Base-by-base conservation (phyloP, 1,140 invertebrate species). In the Procambarus clarkii region DNA sequence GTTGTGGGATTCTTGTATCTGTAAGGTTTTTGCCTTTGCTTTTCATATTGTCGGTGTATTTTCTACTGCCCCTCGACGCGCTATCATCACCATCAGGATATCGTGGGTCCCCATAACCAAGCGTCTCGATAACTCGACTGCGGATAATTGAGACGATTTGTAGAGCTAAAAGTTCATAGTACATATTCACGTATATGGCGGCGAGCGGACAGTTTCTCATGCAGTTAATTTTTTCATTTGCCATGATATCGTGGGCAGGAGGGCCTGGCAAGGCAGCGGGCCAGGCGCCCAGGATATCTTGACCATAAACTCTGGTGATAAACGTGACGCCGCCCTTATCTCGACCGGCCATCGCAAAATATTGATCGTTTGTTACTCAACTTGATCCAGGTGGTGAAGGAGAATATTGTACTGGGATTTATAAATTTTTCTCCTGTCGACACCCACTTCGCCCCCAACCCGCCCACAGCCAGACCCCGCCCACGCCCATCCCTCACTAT, bases 361-460 rank as follows among this genome's bases (percentile, higher is more conserved):
- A 80, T 80, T 80, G 78, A 80, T 80, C 78, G 78, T 80, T 80
- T 80, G 46, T 80, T 80, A 80, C 46, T n/a, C n/a, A 50, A 18
- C 7, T 80, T 80, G 78, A 24, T 46, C 45, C 46, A 80, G 45
- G 48, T 80, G 78, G 48, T 80, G 46, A 80, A 21, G 54, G 60
- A 4, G 60, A 64, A 64, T 64, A 64, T 64, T 64, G 60, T 64
- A 18, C 50, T 9, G 50, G 60, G 60, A 64, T 64, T 64, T 64
- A 64, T 64, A 64, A 21, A 64, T 64, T 18, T 15, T 64, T 9
- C 18, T 18, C 21, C 4, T 64, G 60, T 64, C 60, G 21, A 18
- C 18, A 64, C 60, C 18, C 21, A 4, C 60, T 18, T 5, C 11
- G 4, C 13, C 21, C 60, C 60, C 13, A 5, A 18, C 11, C 21